These are phyloP conservation scores for Serrognathus titanus DNA, from an alignment of 2,888 invertebrate species.

Conservation along the genomic window DNA sequence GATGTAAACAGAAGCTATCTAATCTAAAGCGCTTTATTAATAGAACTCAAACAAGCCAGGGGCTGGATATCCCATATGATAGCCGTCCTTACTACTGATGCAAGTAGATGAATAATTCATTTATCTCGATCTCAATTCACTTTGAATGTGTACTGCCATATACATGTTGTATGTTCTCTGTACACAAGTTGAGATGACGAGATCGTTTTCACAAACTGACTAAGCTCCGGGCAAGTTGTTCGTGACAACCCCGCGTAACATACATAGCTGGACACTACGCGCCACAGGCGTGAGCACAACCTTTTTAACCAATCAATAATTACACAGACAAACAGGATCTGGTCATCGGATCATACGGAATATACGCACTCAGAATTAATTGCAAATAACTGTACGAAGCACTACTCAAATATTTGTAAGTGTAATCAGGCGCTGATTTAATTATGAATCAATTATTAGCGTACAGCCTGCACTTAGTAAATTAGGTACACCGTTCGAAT, in stretches of 20 bases:
- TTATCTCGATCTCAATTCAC: constrained; percentile 45
- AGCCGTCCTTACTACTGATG: constrained; percentile 43
- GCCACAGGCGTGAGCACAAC: constrained; percentile 32
- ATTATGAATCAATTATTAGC: constrained; percentile 36
- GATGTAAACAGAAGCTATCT: constrained; percentile 43
- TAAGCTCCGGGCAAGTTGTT: constrained; percentile 36
- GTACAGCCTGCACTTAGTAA: constrained; percentile 31
- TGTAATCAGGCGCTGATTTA: constrained; percentile 25
- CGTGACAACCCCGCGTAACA: constrained; percentile 23
- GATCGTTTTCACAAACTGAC: constrained; percentile 39
- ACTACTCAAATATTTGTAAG: constrained; percentile 26
- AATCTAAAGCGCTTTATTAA: constrained; percentile 46
- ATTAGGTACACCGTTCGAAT: constrained; percentile 28
- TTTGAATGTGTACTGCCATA: constrained; percentile 44
- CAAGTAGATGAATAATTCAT: constrained; percentile 45
- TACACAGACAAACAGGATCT: constrained; percentile 22
- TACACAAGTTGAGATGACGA: constrained; percentile 35
- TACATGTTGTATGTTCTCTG: constrained; percentile 45
- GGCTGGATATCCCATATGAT: constrained; percentile 39
- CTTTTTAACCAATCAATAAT: constrained; percentile 36
- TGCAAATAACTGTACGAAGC: constrained; percentile 10
- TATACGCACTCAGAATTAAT: not conserved
- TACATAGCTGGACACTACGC: constrained; percentile 19
- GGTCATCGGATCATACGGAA: not conserved
- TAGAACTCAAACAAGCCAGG: constrained; percentile 42